Evolutionary conservation across 2,113 vertebrate genomes (phyloP), one percentile per base, ranked within the genome.

Genomic region (Orientallactaga bullata): DNA sequence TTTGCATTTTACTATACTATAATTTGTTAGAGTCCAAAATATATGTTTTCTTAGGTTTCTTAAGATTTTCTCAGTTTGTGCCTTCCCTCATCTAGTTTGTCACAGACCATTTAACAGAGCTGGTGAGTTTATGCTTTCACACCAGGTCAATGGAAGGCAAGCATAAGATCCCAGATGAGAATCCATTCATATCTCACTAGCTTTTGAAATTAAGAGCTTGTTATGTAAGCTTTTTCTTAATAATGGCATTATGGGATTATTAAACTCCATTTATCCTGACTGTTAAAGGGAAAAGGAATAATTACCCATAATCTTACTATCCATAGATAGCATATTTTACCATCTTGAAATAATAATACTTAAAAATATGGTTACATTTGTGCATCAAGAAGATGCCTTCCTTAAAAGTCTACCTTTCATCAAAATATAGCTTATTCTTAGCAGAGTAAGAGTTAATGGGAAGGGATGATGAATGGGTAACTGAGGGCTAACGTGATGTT

Each of bases 21-120:
- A 20, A 84, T 85, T 65, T 24, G 81, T 78, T 88, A 88, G 65
- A 76, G 16, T 4, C 17, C 10, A 88, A 37, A 84, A 71, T n/a
- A 77, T 68, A 23, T 90, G 17, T 91, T 88, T 89, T 81, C 32
- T 79, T 61, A 86, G 30, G 85, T 77, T 2, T 39, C n/a, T 91
- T 55, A 51, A 69, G 8, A 16, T 81, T 94, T 76, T 63, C 74
- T 55, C 86, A 72, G n/a, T 30, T 26, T 17, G 30, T 93, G 23
- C 32, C 28, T 80, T 86, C 21, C 37, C 32, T 37, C 23, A 4
- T 90, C n/a, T 23, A 66, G 0, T 83, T 72, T 84, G 65, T 66
- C 37, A 89, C 1, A 85, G n/a, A 42, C 32, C 35, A 6, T 85
- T 1, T 66, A 37, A 86, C 30, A 92, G 87, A 91, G 23, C 55